A percentile compares a stretch with the other conserved stretches of the same genome.
These are phyloP conservation scores for Eulithis prunata DNA, from an alignment of 2,888 invertebrate species.

Conservation along the genomic window DNA sequence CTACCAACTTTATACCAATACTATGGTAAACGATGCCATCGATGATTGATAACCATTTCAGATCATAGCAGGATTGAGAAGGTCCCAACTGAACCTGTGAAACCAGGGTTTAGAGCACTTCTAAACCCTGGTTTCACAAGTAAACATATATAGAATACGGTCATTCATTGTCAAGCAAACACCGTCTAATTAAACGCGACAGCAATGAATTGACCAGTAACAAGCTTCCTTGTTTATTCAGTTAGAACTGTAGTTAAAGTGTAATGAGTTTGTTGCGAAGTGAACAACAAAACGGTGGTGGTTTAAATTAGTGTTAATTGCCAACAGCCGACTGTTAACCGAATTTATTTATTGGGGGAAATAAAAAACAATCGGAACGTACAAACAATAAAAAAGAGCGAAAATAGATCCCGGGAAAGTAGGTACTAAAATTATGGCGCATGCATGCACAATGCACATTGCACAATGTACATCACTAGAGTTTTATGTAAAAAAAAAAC, in stretches of 20 bases:
- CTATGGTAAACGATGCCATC: too few relatives aligned
- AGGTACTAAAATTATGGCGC: too few relatives aligned
- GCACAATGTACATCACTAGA: too few relatives aligned
- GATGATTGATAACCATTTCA: too few relatives aligned
- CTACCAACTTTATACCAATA: too few relatives aligned
- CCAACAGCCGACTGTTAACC: slow-evolving; percentile 30
- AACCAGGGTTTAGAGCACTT: not conserved
- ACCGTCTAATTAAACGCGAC: slow-evolving; percentile 66
- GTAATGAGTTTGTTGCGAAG: slow-evolving; percentile 53
- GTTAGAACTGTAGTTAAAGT: slow-evolving; percentile 48
- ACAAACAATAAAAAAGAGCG: not conserved
- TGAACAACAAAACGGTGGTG: slow-evolving; percentile 45
- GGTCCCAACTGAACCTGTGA: not conserved
- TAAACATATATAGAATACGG: slow-evolving; percentile 1
- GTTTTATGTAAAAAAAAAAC: too few relatives aligned
- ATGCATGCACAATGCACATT: too few relatives aligned
- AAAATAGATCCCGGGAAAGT: not conserved
- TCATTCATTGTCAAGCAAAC: slow-evolving; percentile 30
- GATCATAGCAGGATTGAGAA: too few relatives aligned
- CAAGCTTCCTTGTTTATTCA: slow-evolving; percentile 67
- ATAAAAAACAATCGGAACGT: slow-evolving; percentile 1
- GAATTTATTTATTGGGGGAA: slow-evolving; percentile 22
- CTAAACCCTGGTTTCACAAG: too few relatives aligned
- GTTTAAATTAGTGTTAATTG: slow-evolving; percentile 45
- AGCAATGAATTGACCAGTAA: slow-evolving; percentile 62